Evolutionary conservation across 2,797 vertebrate genomes (phyloP), one percentile per base, ranked within the genome.

Genomic region (Pteropus rufus): DNA sequence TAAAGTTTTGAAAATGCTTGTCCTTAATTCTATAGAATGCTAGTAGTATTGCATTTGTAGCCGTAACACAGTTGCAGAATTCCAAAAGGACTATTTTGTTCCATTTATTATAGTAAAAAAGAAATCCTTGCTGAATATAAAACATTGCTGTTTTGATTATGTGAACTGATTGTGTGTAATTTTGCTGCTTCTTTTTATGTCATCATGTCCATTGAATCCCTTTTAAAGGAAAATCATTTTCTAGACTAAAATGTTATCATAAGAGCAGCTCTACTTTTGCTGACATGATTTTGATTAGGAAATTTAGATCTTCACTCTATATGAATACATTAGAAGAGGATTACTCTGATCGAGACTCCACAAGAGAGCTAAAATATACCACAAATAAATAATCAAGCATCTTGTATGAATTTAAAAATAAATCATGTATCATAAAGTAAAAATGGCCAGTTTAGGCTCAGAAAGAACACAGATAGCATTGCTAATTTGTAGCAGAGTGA

Each of bases 191-290:
- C 98, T 98, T 98, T 98, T 98, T 98, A 98, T 98, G 98, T 98
- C 98, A 98, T 98, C 98, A 98, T 98, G 98, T 98, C 98, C 98
- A 98, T 98, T 99, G 98, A 99, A 98, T 98, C 97, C 97, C 96
- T 98, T 98, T 99, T 98, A 98, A 98, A 99, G 98, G 97, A 98
- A 98, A 98, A 98, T 98, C 97, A 98, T 98, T 98, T 98, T 98
- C 98, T 98, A 98, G 98, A 98, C 98, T 98, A 98, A 98, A 99
- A 98, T 98, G 98, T 98, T 98, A 98, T 98, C 98, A 92, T 98
- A 98, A 98, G 98, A 99, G 98, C 98, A 98, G 97, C 95, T 98
- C 98, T 98, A 98, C 98, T 98, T 98, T 98, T 98, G 98, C 98
- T 98, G 98, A 98, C 98, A 98, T 98, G 98, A 99, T 98, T 98